Percentiles rank a stretch among this genome's conserved stretches.
These are phyloP conservation scores for Cariama cristata DNA, from an alignment of 2,113 vertebrate species.

Conservation along the genomic window DNA sequence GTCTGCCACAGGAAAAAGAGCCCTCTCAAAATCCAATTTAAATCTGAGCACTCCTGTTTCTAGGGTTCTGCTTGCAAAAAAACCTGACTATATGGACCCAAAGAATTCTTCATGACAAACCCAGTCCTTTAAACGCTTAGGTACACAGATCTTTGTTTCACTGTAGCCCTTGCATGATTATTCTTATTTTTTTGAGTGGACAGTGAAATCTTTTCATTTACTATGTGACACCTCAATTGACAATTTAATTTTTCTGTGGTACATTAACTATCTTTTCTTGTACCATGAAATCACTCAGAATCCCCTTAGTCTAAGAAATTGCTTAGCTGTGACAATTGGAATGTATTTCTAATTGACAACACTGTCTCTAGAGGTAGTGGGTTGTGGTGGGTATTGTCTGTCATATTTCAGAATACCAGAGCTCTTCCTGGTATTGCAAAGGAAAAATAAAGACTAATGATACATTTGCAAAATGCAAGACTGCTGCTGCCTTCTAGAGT, in stretches of 20 bases:
- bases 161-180: not conserved
- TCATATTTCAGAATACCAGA: slow-evolving; percentile 53
- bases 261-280: slow-evolving; percentile 47
- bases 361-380: slow-evolving; percentile 35
- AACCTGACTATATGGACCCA: not conserved
- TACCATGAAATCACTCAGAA: slow-evolving; percentile 65
- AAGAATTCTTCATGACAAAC: not conserved
- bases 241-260: slow-evolving; percentile 69
- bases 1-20: slow-evolving; percentile 39
- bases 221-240: slow-evolving; percentile 39
- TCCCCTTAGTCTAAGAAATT: slow-evolving; percentile 53
- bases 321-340: slow-evolving; percentile 69
- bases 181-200: slow-evolving; percentile 36
- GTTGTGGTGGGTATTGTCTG: slow-evolving; percentile 26
- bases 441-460: not conserved
- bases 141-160: slow-evolving; percentile 21
- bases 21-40: slow-evolving; percentile 46
- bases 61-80: slow-evolving; percentile 35
- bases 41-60: slow-evolving; percentile 51
- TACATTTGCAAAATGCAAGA: not conserved
- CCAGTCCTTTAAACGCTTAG: not conserved
- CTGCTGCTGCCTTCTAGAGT: not conserved
- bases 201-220: slow-evolving; percentile 50
- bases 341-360: slow-evolving; percentile 59
- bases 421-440: slow-evolving; percentile 20